A percentile compares a stretch with the other conserved stretches of the same genome.
phyloP scores from a whole-genome alignment of 2,888 invertebrate species.

The Nipponacmea schrenckii region DNA sequence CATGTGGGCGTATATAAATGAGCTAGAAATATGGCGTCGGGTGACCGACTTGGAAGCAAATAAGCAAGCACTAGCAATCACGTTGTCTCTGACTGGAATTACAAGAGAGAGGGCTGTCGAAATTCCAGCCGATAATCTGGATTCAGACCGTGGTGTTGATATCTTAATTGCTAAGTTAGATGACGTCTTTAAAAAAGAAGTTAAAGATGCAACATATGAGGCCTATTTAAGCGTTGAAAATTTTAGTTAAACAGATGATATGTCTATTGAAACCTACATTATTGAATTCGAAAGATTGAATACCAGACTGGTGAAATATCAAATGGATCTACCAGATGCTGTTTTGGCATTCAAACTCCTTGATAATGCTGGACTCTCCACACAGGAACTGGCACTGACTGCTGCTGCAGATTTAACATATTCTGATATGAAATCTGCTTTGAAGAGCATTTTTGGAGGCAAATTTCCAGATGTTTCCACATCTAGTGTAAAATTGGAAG shows the following conservation, averaged over 20 bases:
- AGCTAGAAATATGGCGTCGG: not conserved
- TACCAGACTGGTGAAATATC: not conserved
- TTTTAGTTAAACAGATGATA: not conserved
- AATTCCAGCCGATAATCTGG: not conserved
- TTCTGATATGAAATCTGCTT: conserved; percentile 18
- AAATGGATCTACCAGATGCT: conserved; percentile 9
- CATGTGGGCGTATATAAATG: too few relatives aligned
- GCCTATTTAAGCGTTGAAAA: not conserved
- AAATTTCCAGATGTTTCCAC: not conserved
- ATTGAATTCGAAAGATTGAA: conserved; percentile 1
- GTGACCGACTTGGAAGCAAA: not conserved
- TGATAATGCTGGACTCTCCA: conserved; percentile 18
- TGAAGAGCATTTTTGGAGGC: conserved; percentile 11
- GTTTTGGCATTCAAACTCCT: conserved; percentile 10
- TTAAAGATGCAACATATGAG: not conserved
- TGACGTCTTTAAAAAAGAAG: not conserved
- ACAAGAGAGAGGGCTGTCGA: not conserved
- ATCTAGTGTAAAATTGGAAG: not conserved
- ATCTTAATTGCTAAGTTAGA: not conserved
- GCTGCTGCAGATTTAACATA: conserved; percentile 18
- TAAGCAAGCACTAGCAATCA: not conserved
- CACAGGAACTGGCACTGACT: conserved; percentile 19
- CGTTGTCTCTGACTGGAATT: not conserved
- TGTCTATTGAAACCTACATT: conserved; percentile 1
- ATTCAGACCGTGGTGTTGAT: conserved; percentile 3